phyloP scores from a whole-genome alignment of 1,140 invertebrate genomes.

The Drosophila sechellia region DNA sequence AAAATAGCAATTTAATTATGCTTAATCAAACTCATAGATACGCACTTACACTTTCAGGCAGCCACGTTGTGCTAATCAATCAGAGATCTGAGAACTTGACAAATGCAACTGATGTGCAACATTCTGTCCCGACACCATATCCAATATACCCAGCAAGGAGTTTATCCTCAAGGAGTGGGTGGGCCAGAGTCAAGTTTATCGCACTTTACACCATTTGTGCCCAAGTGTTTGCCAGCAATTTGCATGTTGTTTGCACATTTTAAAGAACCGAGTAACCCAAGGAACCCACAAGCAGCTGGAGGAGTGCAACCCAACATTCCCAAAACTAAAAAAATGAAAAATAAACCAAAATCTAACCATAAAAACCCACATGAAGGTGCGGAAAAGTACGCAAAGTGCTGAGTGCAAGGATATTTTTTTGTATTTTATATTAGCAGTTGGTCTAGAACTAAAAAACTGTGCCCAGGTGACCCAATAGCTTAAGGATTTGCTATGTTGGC shows the following conservation, averaged over 20 bases:
- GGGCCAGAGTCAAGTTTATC: constrained; percentile 22
- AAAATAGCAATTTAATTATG: constrained; percentile 45
- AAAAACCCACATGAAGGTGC: constrained; percentile 17
- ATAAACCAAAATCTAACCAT: constrained; percentile 9
- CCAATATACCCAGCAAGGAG: neutral
- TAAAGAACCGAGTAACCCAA: constrained; percentile 30
- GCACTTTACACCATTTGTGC: constrained; percentile 40
- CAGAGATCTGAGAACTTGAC: constrained; percentile 45
- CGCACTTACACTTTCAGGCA: neutral
- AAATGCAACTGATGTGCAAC: constrained; percentile 51
- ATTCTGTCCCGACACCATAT: constrained; percentile 16
- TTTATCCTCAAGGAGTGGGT: neutral
- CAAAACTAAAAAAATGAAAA: neutral
- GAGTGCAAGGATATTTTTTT: neutral
- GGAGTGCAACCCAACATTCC: neutral
- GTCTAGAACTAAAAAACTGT: neutral
- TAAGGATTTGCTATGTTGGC: too few relatives aligned
- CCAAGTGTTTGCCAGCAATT: constrained; percentile 35
- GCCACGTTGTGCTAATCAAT: constrained; percentile 27
- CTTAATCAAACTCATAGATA: constrained; percentile 7
- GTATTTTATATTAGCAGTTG: too few relatives aligned
- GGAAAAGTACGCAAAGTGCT: neutral
- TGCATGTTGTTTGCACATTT: constrained; percentile 51
- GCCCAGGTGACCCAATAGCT: neutral
- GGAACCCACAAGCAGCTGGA: constrained; percentile 18